These are phyloP conservation scores for Aphelenchoides bicaudatus DNA, from an alignment of 2,888 invertebrate genomes.

Conservation along the genomic window DNA sequence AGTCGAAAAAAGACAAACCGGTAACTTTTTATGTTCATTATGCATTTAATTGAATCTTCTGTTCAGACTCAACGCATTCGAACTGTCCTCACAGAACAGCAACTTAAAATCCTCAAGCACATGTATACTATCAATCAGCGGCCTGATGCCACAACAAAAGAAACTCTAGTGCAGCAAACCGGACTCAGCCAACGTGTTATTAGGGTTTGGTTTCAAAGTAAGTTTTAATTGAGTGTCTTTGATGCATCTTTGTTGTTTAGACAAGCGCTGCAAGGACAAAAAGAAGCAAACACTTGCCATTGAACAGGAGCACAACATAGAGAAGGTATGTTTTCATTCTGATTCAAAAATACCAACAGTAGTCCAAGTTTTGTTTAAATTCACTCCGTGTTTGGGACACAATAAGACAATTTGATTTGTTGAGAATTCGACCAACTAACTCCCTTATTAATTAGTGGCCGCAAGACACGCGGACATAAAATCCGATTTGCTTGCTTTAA, in stretches of 20 bases:
- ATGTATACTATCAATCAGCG: constrained; percentile 96
- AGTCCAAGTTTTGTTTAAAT: neutral
- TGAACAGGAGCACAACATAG: constrained; percentile 31
- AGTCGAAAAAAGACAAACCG: constrained; percentile 63
- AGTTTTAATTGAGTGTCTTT: no score
- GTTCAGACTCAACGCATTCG: constrained; percentile 89
- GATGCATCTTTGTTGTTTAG: no score
- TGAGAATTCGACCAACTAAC: neutral
- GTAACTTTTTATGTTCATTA: constrained; percentile 61
- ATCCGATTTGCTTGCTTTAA: no score
- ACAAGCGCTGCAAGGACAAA: constrained; percentile 70
- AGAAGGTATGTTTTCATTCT: constrained; percentile 29
- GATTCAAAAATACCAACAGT: no score
- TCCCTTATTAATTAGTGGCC: no score
- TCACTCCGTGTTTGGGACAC: neutral
- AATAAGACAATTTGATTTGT: neutral
- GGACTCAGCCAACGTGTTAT: constrained; percentile 93
- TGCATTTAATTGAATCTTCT: neutral
- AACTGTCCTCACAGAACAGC: constrained; percentile 97
- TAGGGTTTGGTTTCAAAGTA: constrained; percentile 94
- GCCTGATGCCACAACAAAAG: constrained; percentile 98
- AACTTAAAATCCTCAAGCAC: constrained; percentile 90
- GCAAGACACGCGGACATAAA: no score
- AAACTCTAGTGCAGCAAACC: constrained; percentile 98
- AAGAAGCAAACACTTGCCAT: constrained; percentile 36